These are phyloP conservation scores for Balaeniceps rex DNA, from an alignment of 2,113 vertebrate species.

Conservation along the genomic window DNA sequence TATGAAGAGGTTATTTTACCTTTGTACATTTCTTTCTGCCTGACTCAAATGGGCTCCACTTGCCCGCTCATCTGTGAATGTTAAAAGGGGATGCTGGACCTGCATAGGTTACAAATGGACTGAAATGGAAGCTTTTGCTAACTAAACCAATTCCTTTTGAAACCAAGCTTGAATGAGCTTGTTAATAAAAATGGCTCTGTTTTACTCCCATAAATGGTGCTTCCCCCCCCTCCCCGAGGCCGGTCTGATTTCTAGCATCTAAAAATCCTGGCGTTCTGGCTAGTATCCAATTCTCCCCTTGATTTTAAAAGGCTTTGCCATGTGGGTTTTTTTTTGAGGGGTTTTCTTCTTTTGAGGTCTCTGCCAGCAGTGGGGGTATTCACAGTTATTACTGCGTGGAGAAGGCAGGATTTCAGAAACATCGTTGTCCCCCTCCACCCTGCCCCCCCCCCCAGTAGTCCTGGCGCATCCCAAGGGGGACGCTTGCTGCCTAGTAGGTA, in stretches of 20 bases:
- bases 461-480: not conserved
- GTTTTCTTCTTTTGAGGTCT: not conserved
- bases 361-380: not conserved
- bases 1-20: not conserved
- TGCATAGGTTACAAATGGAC: conserved; percentile 12
- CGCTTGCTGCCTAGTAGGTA: not conserved
- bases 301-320: not conserved
- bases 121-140: conserved; percentile 26
- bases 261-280: not conserved
- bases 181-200: conserved; percentile 16
- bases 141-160: conserved; percentile 23
- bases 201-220: not conserved
- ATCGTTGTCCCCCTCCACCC: not conserved
- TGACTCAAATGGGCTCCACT: not conserved
- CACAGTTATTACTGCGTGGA: not conserved
- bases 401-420: not conserved
- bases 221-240: not conserved
- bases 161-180: conserved; percentile 15
- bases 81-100: conserved; percentile 38
- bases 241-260: not conserved
- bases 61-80: conserved; percentile 17
- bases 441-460: not conserved
- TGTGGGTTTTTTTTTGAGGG: not conserved
- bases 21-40: not conserved
- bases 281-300: not conserved